Conservation (phyloP, 2,113 vertebrate species). For the Phrynocephalus versicolor region DNA sequence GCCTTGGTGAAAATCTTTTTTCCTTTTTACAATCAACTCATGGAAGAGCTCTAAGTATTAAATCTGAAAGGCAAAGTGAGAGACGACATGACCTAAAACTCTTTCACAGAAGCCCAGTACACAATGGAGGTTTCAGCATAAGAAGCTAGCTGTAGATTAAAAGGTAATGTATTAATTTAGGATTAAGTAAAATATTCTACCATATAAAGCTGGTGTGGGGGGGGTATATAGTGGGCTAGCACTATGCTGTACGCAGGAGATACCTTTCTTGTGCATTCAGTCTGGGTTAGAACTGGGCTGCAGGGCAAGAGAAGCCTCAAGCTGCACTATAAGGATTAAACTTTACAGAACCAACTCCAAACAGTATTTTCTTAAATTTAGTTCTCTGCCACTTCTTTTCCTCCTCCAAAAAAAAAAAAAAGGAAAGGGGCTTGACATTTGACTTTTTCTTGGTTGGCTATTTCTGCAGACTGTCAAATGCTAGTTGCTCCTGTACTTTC, state of each 20-base stretch:
- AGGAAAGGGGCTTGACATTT: not conserved
- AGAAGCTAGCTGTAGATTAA: not conserved
- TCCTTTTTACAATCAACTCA: not conserved
- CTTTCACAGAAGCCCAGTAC: slow-evolving; percentile 9
- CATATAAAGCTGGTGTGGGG: not conserved
- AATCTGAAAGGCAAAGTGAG: not conserved
- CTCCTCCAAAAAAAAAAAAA: not conserved
- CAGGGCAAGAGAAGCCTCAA: not conserved
- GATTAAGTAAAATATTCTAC: not conserved
- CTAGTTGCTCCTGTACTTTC: not conserved
- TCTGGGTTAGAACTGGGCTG: slow-evolving; percentile 16
- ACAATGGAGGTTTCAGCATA: not conserved
- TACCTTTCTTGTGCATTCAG: not conserved
- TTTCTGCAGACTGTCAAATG: not conserved
- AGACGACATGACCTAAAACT: not conserved
- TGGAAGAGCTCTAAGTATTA: not conserved
- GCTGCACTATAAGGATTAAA: not conserved
- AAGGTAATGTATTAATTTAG: not conserved
- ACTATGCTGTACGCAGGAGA: not conserved
- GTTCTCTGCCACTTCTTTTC: not conserved
- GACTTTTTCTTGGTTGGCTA: not conserved
- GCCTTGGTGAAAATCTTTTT: not conserved
- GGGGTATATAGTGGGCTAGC: accelerated
- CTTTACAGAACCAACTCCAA: not conserved
- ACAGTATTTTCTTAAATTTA: not conserved